Percentiles rank a stretch among this genome's conserved stretches.
phyloP scores from a whole-genome alignment of 2,888 invertebrate genomes.

The Athripsodes cinereus region DNA sequence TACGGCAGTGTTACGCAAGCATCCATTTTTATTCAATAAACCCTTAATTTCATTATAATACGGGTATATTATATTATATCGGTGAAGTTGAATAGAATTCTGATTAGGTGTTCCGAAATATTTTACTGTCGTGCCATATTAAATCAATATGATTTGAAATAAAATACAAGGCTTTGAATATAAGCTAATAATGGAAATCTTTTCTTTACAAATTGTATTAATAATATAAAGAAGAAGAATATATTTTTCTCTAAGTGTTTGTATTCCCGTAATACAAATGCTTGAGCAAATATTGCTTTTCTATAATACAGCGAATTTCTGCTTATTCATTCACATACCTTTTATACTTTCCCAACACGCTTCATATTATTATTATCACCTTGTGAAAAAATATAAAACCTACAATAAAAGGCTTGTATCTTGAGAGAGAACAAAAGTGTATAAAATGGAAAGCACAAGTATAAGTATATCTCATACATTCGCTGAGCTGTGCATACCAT shows the following conservation, averaged over 20 bases:
- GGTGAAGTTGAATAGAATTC: not conserved
- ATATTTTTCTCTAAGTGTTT: too few relatives aligned
- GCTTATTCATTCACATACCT: constrained; percentile 12
- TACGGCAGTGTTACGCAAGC: too few relatives aligned
- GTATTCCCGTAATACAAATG: too few relatives aligned
- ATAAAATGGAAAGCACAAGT: constrained; percentile 17
- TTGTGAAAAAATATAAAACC: constrained; percentile 2
- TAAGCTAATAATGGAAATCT: not conserved
- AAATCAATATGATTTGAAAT: not conserved
- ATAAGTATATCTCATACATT: too few relatives aligned
- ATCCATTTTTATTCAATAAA: too few relatives aligned
- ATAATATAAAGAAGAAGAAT: too few relatives aligned
- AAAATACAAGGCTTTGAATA: too few relatives aligned
- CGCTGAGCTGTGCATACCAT: constrained; percentile 11
- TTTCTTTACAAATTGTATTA: not conserved
- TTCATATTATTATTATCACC: not conserved
- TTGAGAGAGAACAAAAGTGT: constrained; percentile 11
- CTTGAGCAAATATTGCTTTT: not conserved
- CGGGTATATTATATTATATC: not conserved
- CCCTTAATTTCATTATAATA: not conserved
- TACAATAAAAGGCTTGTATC: constrained; percentile 10
- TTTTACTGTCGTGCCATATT: not conserved
- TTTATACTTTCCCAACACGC: constrained; percentile 7
- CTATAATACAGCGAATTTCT: not conserved
- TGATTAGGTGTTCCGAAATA: not conserved